phyloP scores from a whole-genome alignment of 2,797 vertebrate genomes.

The Leptatherina wallacei region DNA sequence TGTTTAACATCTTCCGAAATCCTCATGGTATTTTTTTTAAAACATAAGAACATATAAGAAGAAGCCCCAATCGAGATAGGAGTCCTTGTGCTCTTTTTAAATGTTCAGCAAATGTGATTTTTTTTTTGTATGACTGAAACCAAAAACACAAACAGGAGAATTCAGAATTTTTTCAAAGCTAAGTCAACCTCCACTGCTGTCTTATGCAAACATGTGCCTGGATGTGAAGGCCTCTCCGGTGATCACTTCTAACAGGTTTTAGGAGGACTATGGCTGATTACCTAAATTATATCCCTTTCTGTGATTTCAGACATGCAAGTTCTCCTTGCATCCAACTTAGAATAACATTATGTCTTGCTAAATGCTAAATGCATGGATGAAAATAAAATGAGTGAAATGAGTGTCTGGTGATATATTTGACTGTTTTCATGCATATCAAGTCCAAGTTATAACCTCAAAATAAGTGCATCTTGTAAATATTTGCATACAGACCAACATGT shows the following conservation, averaged over 20 bases:
- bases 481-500: not conserved
- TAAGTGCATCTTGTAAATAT: not conserved
- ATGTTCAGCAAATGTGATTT: not conserved
- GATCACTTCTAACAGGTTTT: conserved; percentile 1
- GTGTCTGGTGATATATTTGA: not conserved
- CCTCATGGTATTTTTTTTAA: no score
- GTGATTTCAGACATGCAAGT: not conserved
- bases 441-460: not conserved
- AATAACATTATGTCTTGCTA: not conserved
- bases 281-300: no score
- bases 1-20: no score
- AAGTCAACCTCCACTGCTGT: not conserved
- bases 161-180: not conserved
- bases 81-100: conserved; percentile 24
- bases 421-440: not conserved
- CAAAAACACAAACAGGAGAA: not conserved
- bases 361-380: not conserved
- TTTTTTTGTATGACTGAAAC: not conserved
- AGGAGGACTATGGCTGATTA: not conserved
- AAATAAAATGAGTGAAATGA: not conserved
- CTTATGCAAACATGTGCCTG: conserved; percentile 17
- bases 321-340: not conserved
- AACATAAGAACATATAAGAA: not conserved
- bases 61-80: not conserved
- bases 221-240: conserved; percentile 24